Percentiles rank a stretch among this genome's conserved stretches.
Conservation (phyloP, 23 tunicate genomes). For the Corella eumyota region DNA sequence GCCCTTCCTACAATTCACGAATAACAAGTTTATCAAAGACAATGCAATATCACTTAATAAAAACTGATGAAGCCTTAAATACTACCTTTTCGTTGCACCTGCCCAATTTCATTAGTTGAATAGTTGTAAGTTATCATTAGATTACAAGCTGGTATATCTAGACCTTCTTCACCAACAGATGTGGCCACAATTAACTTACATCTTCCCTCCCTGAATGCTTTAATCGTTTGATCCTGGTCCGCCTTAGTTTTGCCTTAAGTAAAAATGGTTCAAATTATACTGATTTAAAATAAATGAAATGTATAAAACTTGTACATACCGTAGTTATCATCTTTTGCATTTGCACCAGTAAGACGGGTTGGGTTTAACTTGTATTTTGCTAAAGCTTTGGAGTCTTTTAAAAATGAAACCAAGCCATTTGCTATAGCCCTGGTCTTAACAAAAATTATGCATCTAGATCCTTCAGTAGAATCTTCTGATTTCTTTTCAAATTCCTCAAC, state of each 20-base stretch:
- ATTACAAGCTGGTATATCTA: conserved; percentile 70
- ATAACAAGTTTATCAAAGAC: too few relatives aligned
- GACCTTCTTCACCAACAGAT: conserved; percentile 77
- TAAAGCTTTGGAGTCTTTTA: conserved; percentile 10
- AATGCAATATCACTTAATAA: too few relatives aligned
- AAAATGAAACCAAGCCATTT: conserved; percentile 11
- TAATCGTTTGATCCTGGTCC: conserved; percentile 35
- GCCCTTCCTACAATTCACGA: conserved; percentile 41
- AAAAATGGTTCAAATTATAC: too few relatives aligned
- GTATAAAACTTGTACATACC: too few relatives aligned
- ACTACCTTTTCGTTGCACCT: conserved; percentile 64
- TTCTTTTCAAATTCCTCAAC: conserved; percentile 12
- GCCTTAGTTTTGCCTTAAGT: conserved; percentile 44
- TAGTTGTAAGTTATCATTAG: conserved; percentile 69
- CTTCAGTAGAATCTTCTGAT: conserved; percentile 36
- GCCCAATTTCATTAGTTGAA: conserved; percentile 67
- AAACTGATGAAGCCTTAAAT: too few relatives aligned
- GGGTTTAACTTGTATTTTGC: conserved; percentile 13
- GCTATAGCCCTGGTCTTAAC: conserved; percentile 45
- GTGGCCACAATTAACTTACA: conserved; percentile 69
- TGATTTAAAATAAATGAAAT: too few relatives aligned
- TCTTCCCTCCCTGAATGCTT: conserved; percentile 28
- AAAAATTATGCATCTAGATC: too few relatives aligned
- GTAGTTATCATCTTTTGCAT: conserved; percentile 9
- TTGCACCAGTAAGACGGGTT: conserved; percentile 37